Conservation (phyloP, 2,113 vertebrate species). For the Abramis brama region DNA sequence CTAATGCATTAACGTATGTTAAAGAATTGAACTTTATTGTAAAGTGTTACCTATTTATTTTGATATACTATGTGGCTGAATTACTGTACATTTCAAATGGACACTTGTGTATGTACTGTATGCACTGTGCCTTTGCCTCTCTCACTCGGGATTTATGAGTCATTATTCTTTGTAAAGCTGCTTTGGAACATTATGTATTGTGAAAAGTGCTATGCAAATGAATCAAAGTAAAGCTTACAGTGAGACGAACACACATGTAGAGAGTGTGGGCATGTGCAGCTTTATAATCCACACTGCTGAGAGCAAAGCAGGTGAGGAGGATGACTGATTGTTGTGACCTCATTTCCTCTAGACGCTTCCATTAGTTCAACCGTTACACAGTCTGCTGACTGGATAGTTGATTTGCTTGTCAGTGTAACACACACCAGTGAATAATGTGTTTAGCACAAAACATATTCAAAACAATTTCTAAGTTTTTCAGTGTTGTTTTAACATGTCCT, state of each 20-base stretch:
- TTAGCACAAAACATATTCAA: neutral
- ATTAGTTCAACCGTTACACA: constrained; percentile 1
- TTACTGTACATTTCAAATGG: neutral
- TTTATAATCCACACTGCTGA: neutral
- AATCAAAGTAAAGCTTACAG: neutral
- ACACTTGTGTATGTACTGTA: neutral
- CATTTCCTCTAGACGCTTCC: constrained; percentile 16
- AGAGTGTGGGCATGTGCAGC: neutral
- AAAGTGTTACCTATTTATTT: neutral
- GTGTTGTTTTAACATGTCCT: constrained; percentile 5
- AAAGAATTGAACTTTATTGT: neutral
- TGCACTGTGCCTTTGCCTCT: neutral
- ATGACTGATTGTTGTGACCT: constrained; percentile 23
- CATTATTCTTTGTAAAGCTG: neutral
- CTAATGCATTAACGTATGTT: neutral
- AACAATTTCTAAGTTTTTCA: constrained; percentile 12
- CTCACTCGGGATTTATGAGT: neutral
- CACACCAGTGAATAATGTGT: neutral
- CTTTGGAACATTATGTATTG: neutral
- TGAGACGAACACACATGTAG: neutral
- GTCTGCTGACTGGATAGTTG: constrained; percentile 11
- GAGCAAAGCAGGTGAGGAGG: constrained; percentile 7
- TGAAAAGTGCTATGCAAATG: constrained; percentile 10
- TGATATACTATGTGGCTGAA: neutral
- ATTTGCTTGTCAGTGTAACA: constrained; percentile 1